Base-by-base conservation (phyloP, 2,797 vertebrate genomes). In the Halcyon chelicuti region DNA sequence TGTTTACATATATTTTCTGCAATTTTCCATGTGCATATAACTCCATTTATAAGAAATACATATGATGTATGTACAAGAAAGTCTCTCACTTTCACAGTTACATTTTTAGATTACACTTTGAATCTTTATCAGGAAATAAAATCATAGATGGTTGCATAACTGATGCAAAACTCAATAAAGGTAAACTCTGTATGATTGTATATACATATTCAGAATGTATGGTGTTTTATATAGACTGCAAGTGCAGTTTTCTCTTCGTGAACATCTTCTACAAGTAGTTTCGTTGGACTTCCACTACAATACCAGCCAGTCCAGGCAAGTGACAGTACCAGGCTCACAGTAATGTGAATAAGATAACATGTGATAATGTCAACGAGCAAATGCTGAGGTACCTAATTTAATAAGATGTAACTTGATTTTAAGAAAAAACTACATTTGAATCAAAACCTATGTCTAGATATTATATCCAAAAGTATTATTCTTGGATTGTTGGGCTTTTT, bases 331-430 rank as follows among this genome's bases (percentile, higher is more conserved):
- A 70, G 46, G 25, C 62, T 79, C 91, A 29, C 23, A 62, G 51
- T 70, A 85, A 96, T 33, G 35, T 73, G 74, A 71, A 82, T 71
- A 47, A 91, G 47, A 82, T 87, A 90, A 49, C 52, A 52, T 11
- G 26, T 23, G 61, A 76, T 82, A 93, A 89, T 82, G 71, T 79
- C 93, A 94, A 91, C 60, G 25, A 85, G 49, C 28, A 91, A 92
- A 94, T 49, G 39, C 33, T 81, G 77, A 92, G 25, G 52, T 23
- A 93, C 37, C 28, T 11, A 82, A 26, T 74, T 89, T 2, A 6
- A 85, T 76, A 7, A 4, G 16, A 20, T 63, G 28, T 68, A 90
- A 88, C 35, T 72, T 57, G 62, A 93, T 95, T 95, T 90, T 78
- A 42, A 90, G 52, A 62, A 90, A 88, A 91, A 49, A 9, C 44